A percentile compares a stretch with the other conserved stretches of the same genome.
Conservation (phyloP, 23 tunicate genomes). For the Diplosoma virens region DNA sequence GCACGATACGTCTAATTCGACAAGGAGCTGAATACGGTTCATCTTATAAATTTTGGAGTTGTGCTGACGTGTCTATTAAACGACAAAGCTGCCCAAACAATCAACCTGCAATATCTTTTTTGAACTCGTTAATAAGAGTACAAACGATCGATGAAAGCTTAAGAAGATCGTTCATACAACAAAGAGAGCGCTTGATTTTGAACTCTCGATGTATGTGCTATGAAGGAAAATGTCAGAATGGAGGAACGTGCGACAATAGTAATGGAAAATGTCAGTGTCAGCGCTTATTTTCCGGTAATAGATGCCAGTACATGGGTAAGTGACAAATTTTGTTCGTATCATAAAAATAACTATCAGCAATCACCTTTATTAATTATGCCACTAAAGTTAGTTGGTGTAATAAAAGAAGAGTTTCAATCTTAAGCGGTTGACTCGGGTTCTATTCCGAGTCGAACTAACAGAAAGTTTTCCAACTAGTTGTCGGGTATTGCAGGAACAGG, state of each 20-base stretch:
- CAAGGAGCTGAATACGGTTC: conserved; percentile 66
- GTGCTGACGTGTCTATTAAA: conserved; percentile 61
- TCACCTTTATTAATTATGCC: too few species aligned
- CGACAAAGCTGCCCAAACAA: background rate
- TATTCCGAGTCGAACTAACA: too few species aligned
- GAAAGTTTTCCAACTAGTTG: too few species aligned
- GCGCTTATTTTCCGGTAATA: conserved; percentile 46
- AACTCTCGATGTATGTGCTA: too few species aligned
- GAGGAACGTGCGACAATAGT: conserved; percentile 34
- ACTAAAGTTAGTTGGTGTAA: too few species aligned
- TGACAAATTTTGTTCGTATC: background rate
- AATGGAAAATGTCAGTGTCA: conserved; percentile 46
- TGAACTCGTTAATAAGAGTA: too few species aligned
- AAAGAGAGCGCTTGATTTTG: too few species aligned
- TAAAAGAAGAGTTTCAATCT: too few species aligned
- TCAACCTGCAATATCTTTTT: background rate
- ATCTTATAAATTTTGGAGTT: conserved; percentile 61
- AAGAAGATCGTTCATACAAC: too few species aligned
- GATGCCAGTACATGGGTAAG: conserved; percentile 61
- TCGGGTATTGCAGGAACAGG: too few species aligned
- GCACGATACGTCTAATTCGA: conserved; percentile 44
- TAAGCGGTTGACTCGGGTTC: too few species aligned
- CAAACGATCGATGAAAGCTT: too few species aligned
- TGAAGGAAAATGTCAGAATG: conserved; percentile 63
- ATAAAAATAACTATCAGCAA: background rate